These are phyloP conservation scores for Periplaneta americana DNA, from an alignment of 1,140 invertebrate species.

Conservation along the genomic window DNA sequence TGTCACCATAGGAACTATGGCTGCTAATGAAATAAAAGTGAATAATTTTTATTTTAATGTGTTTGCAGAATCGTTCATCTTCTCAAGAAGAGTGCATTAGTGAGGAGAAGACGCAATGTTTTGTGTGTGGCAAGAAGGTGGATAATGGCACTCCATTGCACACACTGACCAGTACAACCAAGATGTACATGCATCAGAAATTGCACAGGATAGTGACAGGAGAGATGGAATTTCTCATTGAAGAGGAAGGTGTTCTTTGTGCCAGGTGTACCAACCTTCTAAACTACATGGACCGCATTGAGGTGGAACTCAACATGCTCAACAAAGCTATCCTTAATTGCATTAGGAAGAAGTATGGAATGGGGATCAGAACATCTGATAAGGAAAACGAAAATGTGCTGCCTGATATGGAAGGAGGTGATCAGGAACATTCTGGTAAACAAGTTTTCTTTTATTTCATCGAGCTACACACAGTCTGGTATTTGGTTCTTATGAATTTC, in stretches of 20 bases:
- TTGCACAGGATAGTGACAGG: neutral
- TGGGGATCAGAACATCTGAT: neutral
- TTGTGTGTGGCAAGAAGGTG: slow-evolving; percentile 3
- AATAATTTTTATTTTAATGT: no score
- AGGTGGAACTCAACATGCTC: slow-evolving; percentile 8
- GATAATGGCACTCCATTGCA: neutral
- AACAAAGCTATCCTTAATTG: neutral
- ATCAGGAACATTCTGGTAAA: neutral
- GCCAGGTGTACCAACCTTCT: neutral
- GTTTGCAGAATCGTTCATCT: neutral
- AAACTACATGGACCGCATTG: slow-evolving; percentile 9
- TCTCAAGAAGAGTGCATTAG: neutral
- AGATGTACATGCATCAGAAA: slow-evolving; percentile 2
- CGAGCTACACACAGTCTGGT: no score
- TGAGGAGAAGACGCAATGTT: neutral
- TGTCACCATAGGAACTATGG: no score
- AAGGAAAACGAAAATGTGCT: neutral
- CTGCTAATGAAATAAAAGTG: no score
- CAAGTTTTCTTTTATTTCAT: no score
- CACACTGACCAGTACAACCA: neutral
- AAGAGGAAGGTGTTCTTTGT: slow-evolving; percentile 4
- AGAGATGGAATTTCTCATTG: neutral
- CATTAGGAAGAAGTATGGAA: neutral
- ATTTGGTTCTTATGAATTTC: no score
- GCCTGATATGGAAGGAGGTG: neutral